Evolutionary conservation across 2,888 invertebrate genomes (phyloP).

Genomic region (Leptinotarsa rubiginosa): DNA sequence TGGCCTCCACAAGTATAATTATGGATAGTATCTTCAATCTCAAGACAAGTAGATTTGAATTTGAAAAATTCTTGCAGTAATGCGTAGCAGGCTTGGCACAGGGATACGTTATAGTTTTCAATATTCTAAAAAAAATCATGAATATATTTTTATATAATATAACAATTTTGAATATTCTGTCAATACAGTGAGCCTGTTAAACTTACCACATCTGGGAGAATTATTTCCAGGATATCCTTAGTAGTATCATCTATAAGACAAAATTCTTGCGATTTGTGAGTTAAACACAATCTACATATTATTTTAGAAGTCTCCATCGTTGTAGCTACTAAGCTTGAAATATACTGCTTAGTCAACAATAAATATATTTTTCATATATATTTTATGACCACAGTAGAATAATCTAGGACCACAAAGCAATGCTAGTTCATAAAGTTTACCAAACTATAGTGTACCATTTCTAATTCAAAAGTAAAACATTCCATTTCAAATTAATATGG

Average conservation of each 20-base stretch:
- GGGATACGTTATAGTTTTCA: neutral
- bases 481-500: too few species aligned
- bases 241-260: neutral
- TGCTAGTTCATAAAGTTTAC: too few species aligned
- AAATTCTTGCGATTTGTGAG: neutral
- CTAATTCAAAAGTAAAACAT: too few species aligned
- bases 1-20: slow-evolving; percentile 17
- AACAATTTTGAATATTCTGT: neutral
- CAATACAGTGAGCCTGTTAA: neutral
- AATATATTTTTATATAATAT: neutral
- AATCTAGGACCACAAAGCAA: too few species aligned
- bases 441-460: too few species aligned
- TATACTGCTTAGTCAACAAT: too few species aligned
- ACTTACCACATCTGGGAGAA: slow-evolving; percentile 29
- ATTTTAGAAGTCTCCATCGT: neutral
- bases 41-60: slow-evolving; percentile 27
- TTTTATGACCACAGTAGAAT: too few species aligned
- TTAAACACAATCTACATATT: slow-evolving; percentile 16
- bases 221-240: slow-evolving; percentile 26
- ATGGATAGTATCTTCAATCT: slow-evolving; percentile 26
- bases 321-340: neutral
- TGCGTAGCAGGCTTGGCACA: slow-evolving; percentile 15
- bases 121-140: slow-evolving; percentile 13
- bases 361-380: too few species aligned
- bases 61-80: slow-evolving; percentile 22